Percentiles rank a stretch among this genome's conserved stretches.
These are phyloP conservation scores for Muschampia staudingeri DNA, from an alignment of 2,888 invertebrate species.

Conservation along the genomic window DNA sequence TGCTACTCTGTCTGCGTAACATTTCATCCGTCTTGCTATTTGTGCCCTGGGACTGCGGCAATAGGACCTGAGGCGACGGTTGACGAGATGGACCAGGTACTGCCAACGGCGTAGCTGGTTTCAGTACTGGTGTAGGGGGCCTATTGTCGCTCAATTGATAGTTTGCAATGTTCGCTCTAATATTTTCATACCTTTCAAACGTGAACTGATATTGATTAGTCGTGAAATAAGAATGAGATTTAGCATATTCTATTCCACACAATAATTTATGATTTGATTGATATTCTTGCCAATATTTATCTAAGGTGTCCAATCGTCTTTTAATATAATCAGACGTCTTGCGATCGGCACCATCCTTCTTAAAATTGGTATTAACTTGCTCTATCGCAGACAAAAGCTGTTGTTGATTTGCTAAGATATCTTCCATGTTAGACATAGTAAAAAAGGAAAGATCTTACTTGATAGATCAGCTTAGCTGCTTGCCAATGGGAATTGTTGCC, in stretches of 20 bases:
- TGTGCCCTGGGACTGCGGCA: too few relatives aligned
- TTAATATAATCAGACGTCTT: slow-evolving; percentile 39
- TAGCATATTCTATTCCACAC: slow-evolving; percentile 18
- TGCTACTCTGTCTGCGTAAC: neutral
- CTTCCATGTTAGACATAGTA: slow-evolving; percentile 21
- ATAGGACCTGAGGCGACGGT: too few relatives aligned
- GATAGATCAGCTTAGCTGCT: too few relatives aligned
- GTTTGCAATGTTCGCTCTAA: neutral
- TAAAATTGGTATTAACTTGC: slow-evolving; percentile 35
- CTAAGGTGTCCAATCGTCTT: neutral
- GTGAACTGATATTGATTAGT: neutral
- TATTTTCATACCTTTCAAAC: slow-evolving; percentile 17
- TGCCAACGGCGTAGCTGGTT: neutral
- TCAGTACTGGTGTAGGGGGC: neutral
- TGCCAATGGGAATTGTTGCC: too few relatives aligned
- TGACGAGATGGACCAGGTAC: too few relatives aligned
- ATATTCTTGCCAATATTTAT: slow-evolving; percentile 19
- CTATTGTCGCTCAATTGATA: neutral
- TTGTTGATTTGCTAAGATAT: slow-evolving; percentile 15
- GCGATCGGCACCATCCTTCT: slow-evolving; percentile 63
- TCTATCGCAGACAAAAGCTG: neutral
- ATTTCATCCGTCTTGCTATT: neutral
- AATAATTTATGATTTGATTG: slow-evolving; percentile 20
- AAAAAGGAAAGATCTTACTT: too few relatives aligned
- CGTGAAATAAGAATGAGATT: slow-evolving; percentile 20